Evolutionary conservation across 2,888 invertebrate species (phyloP).

Genomic region (Pocota personata): DNA sequence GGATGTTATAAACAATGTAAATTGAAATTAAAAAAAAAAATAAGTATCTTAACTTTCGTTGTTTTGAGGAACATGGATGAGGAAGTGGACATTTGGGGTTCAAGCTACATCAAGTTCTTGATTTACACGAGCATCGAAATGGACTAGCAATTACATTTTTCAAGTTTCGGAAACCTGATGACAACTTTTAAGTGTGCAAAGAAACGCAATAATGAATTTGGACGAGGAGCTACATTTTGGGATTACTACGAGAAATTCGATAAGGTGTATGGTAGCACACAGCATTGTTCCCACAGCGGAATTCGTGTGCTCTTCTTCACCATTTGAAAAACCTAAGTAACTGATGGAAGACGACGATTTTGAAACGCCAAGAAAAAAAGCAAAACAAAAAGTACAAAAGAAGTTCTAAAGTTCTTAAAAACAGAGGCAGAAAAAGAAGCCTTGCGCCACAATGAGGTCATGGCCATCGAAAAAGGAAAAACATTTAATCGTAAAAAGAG

Average conservation of each 20-base stretch:
- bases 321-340: not conserved
- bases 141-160: not conserved
- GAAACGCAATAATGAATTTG: not conserved
- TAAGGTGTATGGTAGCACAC: not conserved
- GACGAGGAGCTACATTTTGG: not conserved
- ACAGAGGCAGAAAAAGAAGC: too few species aligned
- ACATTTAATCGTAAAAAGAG: too few species aligned
- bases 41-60: not conserved
- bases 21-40: not conserved
- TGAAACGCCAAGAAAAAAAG: too few species aligned
- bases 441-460: not conserved
- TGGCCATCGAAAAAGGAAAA: not conserved
- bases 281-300: not conserved
- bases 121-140: not conserved
- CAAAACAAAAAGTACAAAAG: too few species aligned
- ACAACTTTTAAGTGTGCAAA: not conserved
- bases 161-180: not conserved
- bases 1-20: not conserved
- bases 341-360: not conserved
- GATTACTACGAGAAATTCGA: not conserved
- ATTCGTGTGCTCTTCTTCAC: not conserved
- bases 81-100: not conserved
- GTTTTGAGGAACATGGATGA: not conserved
- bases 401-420: too few species aligned
- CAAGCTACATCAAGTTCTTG: not conserved